Conservation (phyloP, 2,113 vertebrate genomes). For the Zonotrichia leucophrys region DNA sequence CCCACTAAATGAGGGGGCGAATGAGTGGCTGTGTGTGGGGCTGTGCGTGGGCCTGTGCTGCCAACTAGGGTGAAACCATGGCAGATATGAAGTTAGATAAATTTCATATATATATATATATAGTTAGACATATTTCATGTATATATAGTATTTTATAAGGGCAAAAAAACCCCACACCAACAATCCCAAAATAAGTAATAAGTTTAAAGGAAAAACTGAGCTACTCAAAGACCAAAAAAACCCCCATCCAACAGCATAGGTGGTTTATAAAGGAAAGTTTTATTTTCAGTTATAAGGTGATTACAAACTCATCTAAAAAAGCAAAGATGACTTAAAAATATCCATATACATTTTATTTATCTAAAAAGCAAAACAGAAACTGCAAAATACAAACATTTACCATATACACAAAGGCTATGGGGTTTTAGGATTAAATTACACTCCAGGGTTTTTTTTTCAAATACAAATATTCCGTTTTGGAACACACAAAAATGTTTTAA, state of each 20-base stretch:
- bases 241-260: not conserved
- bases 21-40: not conserved
- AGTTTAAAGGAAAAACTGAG: not conserved
- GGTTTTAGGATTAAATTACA: constrained; percentile 65
- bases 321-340: constrained; percentile 83
- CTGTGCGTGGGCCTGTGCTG: not conserved
- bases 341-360: constrained; percentile 78
- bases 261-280: constrained; percentile 77
- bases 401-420: constrained; percentile 68
- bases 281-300: constrained; percentile 81
- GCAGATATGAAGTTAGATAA: not conserved
- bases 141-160: not conserved
- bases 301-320: constrained; percentile 84
- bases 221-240: not conserved
- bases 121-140: not conserved
- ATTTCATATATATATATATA: too few species aligned
- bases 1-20: not conserved
- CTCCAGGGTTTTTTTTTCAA: constrained; percentile 58
- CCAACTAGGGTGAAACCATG: not conserved
- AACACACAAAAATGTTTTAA: constrained; percentile 75
- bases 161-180: not conserved
- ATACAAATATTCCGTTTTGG: constrained; percentile 67
- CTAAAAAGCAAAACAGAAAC: constrained; percentile 79
- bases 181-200: not conserved
- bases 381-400: constrained; percentile 76